Percentiles rank a stretch among this genome's conserved stretches.
Evolutionary conservation across 2,888 invertebrate genomes (phyloP).

Genomic region (Epirrhoe alternata): DNA sequence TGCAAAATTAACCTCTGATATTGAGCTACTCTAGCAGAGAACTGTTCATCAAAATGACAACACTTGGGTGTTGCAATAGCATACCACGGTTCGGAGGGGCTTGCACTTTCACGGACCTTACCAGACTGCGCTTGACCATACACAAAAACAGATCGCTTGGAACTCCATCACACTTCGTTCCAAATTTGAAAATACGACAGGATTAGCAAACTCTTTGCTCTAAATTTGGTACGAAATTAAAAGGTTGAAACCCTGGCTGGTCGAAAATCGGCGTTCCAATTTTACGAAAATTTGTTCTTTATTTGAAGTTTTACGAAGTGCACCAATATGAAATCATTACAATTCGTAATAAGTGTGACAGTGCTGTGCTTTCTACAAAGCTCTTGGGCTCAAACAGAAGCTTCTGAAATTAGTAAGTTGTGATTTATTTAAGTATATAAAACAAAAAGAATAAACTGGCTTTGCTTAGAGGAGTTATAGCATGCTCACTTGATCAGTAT

Average conservation of each 20-base stretch:
- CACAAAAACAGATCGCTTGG: conserved; percentile 36
- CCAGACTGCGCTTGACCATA: conserved; percentile 53
- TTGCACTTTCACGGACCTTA: conserved; percentile 62
- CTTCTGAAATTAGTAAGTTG: conserved; percentile 64
- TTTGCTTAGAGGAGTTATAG: not conserved
- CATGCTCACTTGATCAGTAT: too few relatives aligned
- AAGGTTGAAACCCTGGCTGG: conserved; percentile 11
- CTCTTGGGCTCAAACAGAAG: conserved; percentile 57
- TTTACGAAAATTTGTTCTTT: not conserved
- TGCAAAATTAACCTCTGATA: conserved; percentile 38
- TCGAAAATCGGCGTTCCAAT: not conserved
- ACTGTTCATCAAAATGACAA: conserved; percentile 46
- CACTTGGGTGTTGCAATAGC: conserved; percentile 56
- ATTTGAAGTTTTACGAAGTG: not conserved
- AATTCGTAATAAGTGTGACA: conserved; percentile 52
- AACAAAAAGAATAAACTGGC: not conserved
- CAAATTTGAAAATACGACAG: conserved; percentile 7
- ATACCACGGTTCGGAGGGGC: conserved; percentile 58
- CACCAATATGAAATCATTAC: conserved; percentile 54
- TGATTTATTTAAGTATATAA: not conserved
- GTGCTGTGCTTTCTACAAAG: conserved; percentile 61
- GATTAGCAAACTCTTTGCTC: conserved; percentile 10
- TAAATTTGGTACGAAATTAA: conserved; percentile 1
- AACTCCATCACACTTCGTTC: conserved; percentile 23
- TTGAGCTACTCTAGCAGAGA: conserved; percentile 37